phyloP scores from a whole-genome alignment of 2,888 invertebrate species.

The Aphidius colemani region DNA sequence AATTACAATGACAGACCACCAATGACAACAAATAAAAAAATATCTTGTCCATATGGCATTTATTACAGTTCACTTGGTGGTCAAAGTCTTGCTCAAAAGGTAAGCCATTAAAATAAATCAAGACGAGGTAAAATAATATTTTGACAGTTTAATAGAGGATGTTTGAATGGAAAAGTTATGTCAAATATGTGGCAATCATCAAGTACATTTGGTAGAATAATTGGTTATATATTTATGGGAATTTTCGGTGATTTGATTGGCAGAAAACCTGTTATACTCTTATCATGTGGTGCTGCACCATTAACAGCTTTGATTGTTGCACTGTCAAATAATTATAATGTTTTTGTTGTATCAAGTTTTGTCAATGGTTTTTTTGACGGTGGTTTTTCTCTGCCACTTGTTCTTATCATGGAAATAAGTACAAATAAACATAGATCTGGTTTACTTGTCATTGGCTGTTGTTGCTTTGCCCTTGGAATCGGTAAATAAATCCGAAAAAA shows the following conservation, averaged over 20 bases:
- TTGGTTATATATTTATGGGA: slow-evolving; percentile 35
- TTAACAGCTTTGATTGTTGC: slow-evolving; percentile 34
- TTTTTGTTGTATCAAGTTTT: slow-evolving; percentile 31
- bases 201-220: slow-evolving; percentile 32
- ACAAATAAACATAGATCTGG: slow-evolving; percentile 34
- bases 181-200: slow-evolving; percentile 35
- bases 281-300: slow-evolving; percentile 36
- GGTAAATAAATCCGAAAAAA: no score
- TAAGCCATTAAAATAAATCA: neutral
- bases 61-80: slow-evolving; percentile 31
- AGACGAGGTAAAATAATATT: neutral
- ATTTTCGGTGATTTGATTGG: slow-evolving; percentile 35
- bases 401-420: slow-evolving; percentile 37
- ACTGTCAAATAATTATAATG: slow-evolving; percentile 22
- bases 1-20: slow-evolving; percentile 28
- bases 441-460: slow-evolving; percentile 32
- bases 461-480: slow-evolving; percentile 36
- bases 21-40: slow-evolving; percentile 27
- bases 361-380: slow-evolving; percentile 37
- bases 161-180: slow-evolving; percentile 28
- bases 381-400: slow-evolving; percentile 33
- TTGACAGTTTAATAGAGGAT: slow-evolving; percentile 34
- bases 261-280: slow-evolving; percentile 34
- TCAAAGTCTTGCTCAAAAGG: slow-evolving; percentile 29
- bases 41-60: slow-evolving; percentile 34